phyloP scores from a whole-genome alignment of 2,797 vertebrate genomes.

The Avahi laniger region DNA sequence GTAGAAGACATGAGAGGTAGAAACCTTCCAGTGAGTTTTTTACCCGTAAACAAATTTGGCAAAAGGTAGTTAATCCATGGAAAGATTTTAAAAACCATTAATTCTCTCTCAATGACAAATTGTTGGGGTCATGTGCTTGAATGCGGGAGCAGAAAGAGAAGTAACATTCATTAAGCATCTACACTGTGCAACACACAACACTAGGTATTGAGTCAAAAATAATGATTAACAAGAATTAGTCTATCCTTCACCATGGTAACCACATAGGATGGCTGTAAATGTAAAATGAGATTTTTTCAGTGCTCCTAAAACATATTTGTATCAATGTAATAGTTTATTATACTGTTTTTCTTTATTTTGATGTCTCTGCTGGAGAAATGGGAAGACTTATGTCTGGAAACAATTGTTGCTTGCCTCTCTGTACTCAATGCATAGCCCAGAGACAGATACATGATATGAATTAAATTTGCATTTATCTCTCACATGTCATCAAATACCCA shows the following conservation, averaged over 20 bases:
- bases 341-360: background rate
- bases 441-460: background rate
- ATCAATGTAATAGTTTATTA: background rate
- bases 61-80: background rate
- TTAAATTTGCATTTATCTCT: background rate
- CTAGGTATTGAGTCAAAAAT: background rate
- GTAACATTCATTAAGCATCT: background rate
- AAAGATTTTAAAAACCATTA: background rate
- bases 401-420: background rate
- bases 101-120: background rate
- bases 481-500: background rate
- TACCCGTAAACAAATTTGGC: background rate
- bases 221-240: background rate
- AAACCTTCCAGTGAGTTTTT: background rate
- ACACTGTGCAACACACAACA: background rate
- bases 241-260: background rate
- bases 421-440: background rate
- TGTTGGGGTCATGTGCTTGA: background rate
- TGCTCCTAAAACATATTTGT: background rate
- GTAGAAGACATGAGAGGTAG: background rate
- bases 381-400: background rate
- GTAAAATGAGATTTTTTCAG: background rate
- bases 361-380: background rate
- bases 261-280: background rate
- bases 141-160: background rate